Evolutionary conservation across 1,140 invertebrate genomes (phyloP), one percentile per base, ranked within the genome.

Genomic region (Argopecten irradians): DNA sequence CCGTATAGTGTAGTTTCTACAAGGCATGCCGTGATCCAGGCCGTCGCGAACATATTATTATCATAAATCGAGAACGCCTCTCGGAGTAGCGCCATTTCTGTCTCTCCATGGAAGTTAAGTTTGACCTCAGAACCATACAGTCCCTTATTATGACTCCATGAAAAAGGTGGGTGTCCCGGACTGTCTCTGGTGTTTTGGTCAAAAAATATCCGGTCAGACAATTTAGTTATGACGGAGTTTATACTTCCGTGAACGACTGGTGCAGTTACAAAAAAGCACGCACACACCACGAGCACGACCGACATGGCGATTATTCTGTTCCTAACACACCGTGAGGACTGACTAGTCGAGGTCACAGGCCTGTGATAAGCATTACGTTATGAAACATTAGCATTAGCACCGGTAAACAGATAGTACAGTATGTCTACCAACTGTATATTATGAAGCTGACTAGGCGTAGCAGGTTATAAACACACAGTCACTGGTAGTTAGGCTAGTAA

Each of bases 11-110:
- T 71, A 3, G 92, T 89, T 71, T 94, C 93, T 11, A 93, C n/a
- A 19, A 93, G 55, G 36, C 88, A 87, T 8, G 86, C 89, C 22
- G 92, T 92, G 22, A 94, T 91, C 92, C 92, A 94, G 16, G 91
- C 88, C 11, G 93, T 93, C 14, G 91, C 91, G 83, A 94, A 94
- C 91, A 93, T 94, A 86, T 94, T 93, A 87, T 94, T 94, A 90
- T 94, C 93, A 87, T 91, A 94, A 46, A 94, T 84, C n/a, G 85
- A 34, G 28, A 92, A 84, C 8, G 87, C 11, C 14, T 92, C 90
- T 5, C 93, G 88, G 14, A 92, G 32, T 9, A 90, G 71, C 14
- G 89, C 88, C 46, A 90, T 28, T 9, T 85, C 46, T 9, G 88
- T 90, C 14, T 86, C 46, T 16, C 93, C 93, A 43, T 92, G 92